Conservation (phyloP, 2,888 invertebrate genomes). For the Metopia argyrocephala region DNA sequence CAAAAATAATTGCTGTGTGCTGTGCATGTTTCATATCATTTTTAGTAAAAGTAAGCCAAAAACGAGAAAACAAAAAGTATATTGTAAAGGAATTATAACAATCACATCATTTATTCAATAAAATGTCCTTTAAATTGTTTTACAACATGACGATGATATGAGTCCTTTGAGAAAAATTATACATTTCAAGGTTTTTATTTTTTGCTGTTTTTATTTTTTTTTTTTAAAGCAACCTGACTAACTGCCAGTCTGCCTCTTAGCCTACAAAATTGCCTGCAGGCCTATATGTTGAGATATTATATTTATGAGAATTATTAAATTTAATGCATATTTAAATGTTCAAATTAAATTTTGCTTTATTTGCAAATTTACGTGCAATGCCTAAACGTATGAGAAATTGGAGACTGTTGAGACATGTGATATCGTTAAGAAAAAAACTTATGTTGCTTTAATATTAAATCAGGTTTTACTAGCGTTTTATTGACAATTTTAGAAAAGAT, state of each 20-base stretch:
- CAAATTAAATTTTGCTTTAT: neutral
- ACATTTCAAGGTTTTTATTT: slow-evolving; percentile 33
- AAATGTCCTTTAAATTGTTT: slow-evolving; percentile 51
- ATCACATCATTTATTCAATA: slow-evolving; percentile 46
- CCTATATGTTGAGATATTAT: slow-evolving; percentile 1
- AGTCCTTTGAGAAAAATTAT: slow-evolving; percentile 1
- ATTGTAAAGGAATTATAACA: neutral
- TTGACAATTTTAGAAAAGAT: no score
- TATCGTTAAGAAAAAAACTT: no score
- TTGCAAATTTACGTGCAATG: no score
- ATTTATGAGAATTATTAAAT: slow-evolving; percentile 25
- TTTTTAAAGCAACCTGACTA: neutral
- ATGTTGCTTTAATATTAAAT: no score
- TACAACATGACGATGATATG: slow-evolving; percentile 19
- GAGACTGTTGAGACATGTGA: no score
- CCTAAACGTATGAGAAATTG: no score
- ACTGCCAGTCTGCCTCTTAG: neutral
- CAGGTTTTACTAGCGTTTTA: no score
- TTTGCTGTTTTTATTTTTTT: neutral
- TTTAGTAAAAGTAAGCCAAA: neutral
- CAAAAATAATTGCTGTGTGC: neutral
- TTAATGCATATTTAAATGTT: slow-evolving; percentile 31
- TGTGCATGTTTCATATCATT: slow-evolving; percentile 20
- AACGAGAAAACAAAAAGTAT: neutral
- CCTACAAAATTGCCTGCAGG: neutral